Conservation (phyloP, 2,888 invertebrate species). For the Cerastis rubricosa region DNA sequence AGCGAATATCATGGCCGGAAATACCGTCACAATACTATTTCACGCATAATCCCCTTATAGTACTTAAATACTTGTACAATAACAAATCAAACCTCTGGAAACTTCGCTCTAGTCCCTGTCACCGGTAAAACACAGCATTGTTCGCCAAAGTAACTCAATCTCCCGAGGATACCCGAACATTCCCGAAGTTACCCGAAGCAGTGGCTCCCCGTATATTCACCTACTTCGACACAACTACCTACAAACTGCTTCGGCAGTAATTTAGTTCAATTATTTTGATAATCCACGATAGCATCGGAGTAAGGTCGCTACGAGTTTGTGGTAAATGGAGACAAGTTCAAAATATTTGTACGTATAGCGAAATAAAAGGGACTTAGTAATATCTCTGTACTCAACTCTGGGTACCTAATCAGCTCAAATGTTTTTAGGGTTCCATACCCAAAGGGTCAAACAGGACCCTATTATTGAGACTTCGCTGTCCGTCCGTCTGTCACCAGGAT, state of each 20-base stretch:
- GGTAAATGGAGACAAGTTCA: conserved; percentile 17
- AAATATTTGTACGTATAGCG: no score
- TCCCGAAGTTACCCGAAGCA: conserved; percentile 20
- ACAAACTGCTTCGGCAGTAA: conserved; percentile 64
- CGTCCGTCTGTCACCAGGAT: no score
- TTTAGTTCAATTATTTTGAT: conserved; percentile 74
- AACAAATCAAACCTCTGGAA: neutral
- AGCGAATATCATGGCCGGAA: neutral
- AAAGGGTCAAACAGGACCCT: no score
- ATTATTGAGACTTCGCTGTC: no score
- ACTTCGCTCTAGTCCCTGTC: conserved; percentile 13
- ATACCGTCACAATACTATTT: neutral
- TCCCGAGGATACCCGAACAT: conserved; percentile 3
- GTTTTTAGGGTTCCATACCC: no score
- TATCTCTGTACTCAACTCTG: no score
- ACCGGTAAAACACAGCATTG: neutral
- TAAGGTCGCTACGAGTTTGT: conserved; percentile 27
- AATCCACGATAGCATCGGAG: conserved; percentile 62
- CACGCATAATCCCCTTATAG: neutral
- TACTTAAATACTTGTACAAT: neutral
- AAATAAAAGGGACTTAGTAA: no score
- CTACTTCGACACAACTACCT: conserved; percentile 59
- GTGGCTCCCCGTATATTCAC: conserved; percentile 33
- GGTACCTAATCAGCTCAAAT: no score
- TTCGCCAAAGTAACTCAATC: conserved; percentile 1